Evolutionary conservation across 2,113 vertebrate genomes (phyloP).

Genomic region (Camelus dromedarius): DNA sequence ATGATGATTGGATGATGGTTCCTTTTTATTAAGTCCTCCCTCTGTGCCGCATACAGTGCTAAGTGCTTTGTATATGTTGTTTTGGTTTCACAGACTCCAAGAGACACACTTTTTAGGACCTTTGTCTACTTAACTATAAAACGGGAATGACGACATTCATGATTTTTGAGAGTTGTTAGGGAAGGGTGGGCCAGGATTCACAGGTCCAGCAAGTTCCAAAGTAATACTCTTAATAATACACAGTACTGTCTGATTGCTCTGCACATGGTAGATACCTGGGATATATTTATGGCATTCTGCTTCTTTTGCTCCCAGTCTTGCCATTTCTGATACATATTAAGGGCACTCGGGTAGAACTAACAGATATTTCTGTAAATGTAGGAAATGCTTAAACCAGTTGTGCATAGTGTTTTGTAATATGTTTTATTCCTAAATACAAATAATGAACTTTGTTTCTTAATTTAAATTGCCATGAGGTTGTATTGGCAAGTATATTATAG

Average conservation of each 20-base stretch:
- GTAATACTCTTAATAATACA: neutral
- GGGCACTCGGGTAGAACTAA: neutral
- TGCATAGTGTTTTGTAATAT: neutral
- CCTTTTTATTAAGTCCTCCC: neutral
- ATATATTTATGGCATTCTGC: neutral
- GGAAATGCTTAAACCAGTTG: neutral
- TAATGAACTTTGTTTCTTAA: neutral
- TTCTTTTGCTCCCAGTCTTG: neutral
- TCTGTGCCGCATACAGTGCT: too few relatives aligned
- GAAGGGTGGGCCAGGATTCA: neutral
- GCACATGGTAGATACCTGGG: neutral
- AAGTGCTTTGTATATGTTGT: neutral
- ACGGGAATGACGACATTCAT: neutral
- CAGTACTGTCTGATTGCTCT: accelerated
- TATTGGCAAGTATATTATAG: neutral
- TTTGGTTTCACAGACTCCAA: neutral
- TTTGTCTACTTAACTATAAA: neutral
- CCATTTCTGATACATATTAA: neutral
- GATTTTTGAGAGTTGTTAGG: neutral
- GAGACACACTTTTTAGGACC: neutral
- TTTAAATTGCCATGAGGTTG: neutral
- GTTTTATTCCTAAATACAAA: neutral
- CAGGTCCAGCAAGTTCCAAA: neutral
- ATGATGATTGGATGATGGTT: neutral
- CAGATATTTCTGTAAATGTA: neutral